Base-by-base conservation (phyloP, 1,140 invertebrate species). In the Euborellia annulipes region DNA sequence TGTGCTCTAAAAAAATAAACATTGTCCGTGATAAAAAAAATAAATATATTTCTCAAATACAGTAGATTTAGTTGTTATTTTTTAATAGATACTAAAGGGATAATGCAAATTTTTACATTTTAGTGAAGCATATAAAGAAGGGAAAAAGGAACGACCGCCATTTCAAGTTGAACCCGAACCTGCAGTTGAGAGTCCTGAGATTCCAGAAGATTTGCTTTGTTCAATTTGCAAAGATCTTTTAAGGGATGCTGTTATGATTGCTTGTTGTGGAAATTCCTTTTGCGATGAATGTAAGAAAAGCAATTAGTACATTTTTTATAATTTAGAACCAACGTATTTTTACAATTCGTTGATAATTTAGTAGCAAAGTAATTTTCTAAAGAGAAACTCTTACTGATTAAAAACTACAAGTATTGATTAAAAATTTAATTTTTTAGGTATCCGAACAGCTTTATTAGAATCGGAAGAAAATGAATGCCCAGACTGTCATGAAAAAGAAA, bases 261-360 rank as follows among this genome's bases (percentile, higher is more conserved):
- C 89, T 1, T 98, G 94, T 59, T 98, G 93, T 65, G 92, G 90
- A 14, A 90, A 90, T 62, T 94, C 90, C 19, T 97, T 93, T 66
- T 98, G 94, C 68, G 93, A 97, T 70, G 92, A 97, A 67, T 98
- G 93, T 88, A 76, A 76, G 79, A 66, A 23, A 39, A 43, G 21
- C 37, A 27, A 47, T 18, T 13, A 48, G n/a, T n/a, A n/a, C n/a
- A n/a, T n/a, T n/a, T 50, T 32, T 44, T 27, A 27, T 27, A 27
- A 27, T 27, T 27, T n/a, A n/a, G n/a, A n/a, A n/a, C n/a, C n/a
- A n/a, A n/a, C n/a, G n/a, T n/a, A 19, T 14, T 18, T 4, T 44
- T 16, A 1, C 19, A 44, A 19, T n/a, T n/a, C 3, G 2, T 44
- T 4, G 16, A 23, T 38, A 36, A 32, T 46, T 32, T 17, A 43